Evolutionary conservation across 2,113 vertebrate genomes (phyloP), one percentile per base, ranked within the genome.

Genomic region (Istiophorus platypterus): DNA sequence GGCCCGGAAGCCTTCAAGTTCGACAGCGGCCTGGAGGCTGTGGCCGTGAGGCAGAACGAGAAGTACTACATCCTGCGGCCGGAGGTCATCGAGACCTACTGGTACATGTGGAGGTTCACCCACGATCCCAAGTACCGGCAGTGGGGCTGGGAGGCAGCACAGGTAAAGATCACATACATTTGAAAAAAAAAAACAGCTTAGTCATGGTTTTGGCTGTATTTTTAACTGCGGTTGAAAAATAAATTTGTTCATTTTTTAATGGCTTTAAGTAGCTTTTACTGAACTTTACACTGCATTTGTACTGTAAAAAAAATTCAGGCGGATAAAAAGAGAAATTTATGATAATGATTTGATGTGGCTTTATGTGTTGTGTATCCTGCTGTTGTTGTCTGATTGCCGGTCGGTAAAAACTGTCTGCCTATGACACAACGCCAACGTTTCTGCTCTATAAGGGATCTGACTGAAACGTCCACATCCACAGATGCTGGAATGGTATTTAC

Each of bases 41-140:
- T 99, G 82, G 98, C 98, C 2, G 96, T 99, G 24, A 95, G 98
- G 45, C 98, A 99, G 92, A 99, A 99, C 31, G 98, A 99, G 90
- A 99, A 99, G 87, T 99, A 99, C 90, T 99, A 99, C 93, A 99
- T 99, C 91, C 95, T 99, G 49, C 94, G 98, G 64, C 98, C 98
- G 12, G 98, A 99, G 93, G 98, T 99, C 72, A 99, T 99, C 56
- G 98, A 99, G 94, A 99, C 98, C 12, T 99, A 99, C 85, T 99
- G 98, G 98, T 99, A 99, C 81, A 97, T 99, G 94, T 99, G 98
- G 98, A 95, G 98, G 84, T 99, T 99, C 94, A 99, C 98, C 57
- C 98, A 99, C 0, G 98, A 99, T 80, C 98, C 98, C 81, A 97
- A 98, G 80, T 99, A 99, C 92, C 93, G 98, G 31, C 96, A 97